Percentiles rank a stretch among this genome's conserved stretches.
These are phyloP conservation scores for Maccullochella peelii DNA, from an alignment of 2,113 vertebrate species.

Conservation along the genomic window DNA sequence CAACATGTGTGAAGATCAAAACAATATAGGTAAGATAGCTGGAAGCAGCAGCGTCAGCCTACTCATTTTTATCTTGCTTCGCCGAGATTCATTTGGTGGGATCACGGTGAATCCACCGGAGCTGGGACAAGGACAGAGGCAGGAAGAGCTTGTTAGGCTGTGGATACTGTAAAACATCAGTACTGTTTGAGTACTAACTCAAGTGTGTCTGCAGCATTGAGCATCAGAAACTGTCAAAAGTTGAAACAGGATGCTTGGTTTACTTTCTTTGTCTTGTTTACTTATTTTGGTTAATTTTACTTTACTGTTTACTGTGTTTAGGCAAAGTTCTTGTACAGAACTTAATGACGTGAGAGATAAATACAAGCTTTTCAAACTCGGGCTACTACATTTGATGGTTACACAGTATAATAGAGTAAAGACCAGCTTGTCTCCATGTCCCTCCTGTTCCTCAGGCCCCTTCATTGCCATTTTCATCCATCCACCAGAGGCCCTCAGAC, in stretches of 20 bases:
- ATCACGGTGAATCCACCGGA: constrained; percentile 78
- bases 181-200: neutral
- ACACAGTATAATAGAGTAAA: neutral
- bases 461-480: too few relatives aligned
- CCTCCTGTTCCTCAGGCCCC: too few relatives aligned
- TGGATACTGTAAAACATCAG: neutral
- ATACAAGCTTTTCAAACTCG: neutral
- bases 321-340: neutral
- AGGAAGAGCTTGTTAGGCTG: neutral
- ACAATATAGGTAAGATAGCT: neutral
- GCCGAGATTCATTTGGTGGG: constrained; percentile 81
- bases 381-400: neutral
- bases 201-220: neutral
- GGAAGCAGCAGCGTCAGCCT: constrained; percentile 58
- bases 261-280: neutral
- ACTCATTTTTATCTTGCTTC: constrained; percentile 83
- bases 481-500: too few relatives aligned
- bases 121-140: constrained; percentile 75
- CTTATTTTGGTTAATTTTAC: neutral
- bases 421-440: too few relatives aligned
- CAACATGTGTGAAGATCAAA: neutral
- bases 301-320: neutral
- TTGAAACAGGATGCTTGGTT: neutral
- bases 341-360: neutral
- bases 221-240: neutral